These are phyloP conservation scores for Semnopithecus entellus DNA, from an alignment of 2,113 vertebrate genomes.

Conservation along the genomic window DNA sequence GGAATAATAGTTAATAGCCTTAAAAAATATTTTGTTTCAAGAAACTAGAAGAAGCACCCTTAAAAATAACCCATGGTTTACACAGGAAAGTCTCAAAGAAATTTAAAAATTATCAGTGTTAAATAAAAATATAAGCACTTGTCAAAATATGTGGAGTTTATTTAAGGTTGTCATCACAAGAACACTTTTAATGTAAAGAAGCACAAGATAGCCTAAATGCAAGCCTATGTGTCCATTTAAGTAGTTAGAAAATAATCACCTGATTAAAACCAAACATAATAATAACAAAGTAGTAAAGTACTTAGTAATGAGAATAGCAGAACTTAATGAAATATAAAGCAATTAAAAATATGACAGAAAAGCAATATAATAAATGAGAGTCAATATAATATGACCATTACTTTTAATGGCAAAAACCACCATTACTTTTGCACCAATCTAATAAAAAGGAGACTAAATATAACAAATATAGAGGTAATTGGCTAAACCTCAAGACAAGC, in stretches of 20 bases:
- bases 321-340: background rate
- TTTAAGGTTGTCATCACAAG: background rate
- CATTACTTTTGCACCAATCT: too few species aligned
- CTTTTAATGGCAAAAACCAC: too few species aligned
- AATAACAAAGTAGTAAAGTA: background rate
- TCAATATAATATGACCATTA: background rate
- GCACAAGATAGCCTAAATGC: background rate
- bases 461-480: background rate
- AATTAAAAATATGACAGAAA: background rate
- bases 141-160: background rate
- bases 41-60: background rate
- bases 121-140: background rate
- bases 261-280: background rate
- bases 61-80: background rate
- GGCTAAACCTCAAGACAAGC: background rate
- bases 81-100: background rate
- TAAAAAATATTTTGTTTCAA: background rate
- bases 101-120: background rate
- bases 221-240: background rate
- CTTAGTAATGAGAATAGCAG: background rate
- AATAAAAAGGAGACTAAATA: background rate
- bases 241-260: background rate
- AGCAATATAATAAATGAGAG: background rate
- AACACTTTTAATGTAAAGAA: background rate
- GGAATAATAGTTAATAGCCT: background rate